These are phyloP conservation scores for Lobophora halterata DNA, from an alignment of 2,888 invertebrate genomes.

Conservation along the genomic window DNA sequence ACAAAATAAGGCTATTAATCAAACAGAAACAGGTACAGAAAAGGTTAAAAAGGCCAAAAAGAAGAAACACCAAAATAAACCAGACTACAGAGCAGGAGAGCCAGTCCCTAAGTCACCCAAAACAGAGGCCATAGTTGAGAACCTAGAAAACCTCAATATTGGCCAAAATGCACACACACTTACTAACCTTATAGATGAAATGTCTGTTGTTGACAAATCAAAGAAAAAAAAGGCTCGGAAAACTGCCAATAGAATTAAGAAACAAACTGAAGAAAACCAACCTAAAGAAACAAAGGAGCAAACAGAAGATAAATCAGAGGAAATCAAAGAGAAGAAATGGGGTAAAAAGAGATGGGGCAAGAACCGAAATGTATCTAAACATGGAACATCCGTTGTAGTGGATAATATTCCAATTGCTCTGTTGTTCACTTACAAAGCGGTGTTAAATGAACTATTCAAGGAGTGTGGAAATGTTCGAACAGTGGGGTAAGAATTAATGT, in stretches of 20 bases:
- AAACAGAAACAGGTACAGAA: constrained; percentile 28
- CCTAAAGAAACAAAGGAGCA: neutral
- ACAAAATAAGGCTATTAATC: constrained; percentile 36
- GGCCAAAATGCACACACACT: constrained; percentile 67
- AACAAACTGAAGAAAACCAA: constrained; percentile 4
- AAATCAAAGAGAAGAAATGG: constrained; percentile 62
- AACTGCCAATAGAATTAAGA: constrained; percentile 43
- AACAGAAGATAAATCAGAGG: neutral
- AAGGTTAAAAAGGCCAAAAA: constrained; percentile 48
- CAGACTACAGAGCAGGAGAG: constrained; percentile 40
- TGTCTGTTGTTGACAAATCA: constrained; percentile 63
- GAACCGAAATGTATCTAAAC: constrained; percentile 37
- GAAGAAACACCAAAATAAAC: constrained; percentile 43
- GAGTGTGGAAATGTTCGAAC: constrained; percentile 56
- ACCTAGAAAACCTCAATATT: constrained; percentile 60
- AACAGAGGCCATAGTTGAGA: constrained; percentile 53
- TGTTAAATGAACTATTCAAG: constrained; percentile 56
- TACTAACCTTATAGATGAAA: constrained; percentile 60
- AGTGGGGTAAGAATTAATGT: constrained; percentile 66
- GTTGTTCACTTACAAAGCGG: constrained; percentile 53
- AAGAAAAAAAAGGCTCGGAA: constrained; percentile 51
- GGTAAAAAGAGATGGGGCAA: constrained; percentile 67
- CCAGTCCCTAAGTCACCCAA: constrained; percentile 47
- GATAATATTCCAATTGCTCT: constrained; percentile 61
- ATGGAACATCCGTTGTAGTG: constrained; percentile 48